phyloP scores from a whole-genome alignment of 2,113 vertebrate genomes.

The Poeciliopsis occidentalis region DNA sequence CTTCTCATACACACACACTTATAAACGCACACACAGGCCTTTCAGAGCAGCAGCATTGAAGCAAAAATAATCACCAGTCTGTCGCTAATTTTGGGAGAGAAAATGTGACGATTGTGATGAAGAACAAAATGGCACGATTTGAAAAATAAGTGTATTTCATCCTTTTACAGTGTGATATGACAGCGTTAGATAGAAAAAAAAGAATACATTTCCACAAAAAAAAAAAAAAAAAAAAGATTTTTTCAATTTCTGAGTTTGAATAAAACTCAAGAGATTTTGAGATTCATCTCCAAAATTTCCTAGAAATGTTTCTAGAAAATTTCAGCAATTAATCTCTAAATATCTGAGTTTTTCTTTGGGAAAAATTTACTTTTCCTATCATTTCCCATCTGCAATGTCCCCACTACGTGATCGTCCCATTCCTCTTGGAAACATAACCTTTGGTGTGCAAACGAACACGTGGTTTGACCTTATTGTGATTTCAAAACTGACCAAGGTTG shows the following conservation, averaged over 20 bases:
- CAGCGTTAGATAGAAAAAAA: too few relatives aligned
- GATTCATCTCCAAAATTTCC: too few relatives aligned
- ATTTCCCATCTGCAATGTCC: too few relatives aligned
- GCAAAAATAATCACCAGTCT: constrained; percentile 73
- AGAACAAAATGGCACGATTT: background rate
- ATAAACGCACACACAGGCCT: constrained; percentile 48
- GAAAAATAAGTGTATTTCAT: background rate
- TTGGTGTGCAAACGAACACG: background rate
- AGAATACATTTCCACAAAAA: too few relatives aligned
- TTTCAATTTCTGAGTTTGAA: too few relatives aligned
- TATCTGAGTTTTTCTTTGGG: too few relatives aligned
- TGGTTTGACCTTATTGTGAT: background rate
- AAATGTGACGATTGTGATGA: background rate
- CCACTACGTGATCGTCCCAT: background rate
- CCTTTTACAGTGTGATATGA: background rate
- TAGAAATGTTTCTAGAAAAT: too few relatives aligned
- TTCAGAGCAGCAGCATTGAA: constrained; percentile 66
- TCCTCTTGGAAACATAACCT: background rate
- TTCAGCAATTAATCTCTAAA: too few relatives aligned
- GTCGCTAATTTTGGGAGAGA: constrained; percentile 64
- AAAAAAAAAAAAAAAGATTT: too few relatives aligned
- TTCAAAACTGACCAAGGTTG: background rate
- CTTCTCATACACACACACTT: constrained; percentile 55
- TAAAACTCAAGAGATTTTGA: too few relatives aligned
- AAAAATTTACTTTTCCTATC: too few relatives aligned